Evolutionary conservation across 2,113 vertebrate genomes (phyloP).

Genomic region (Aspiorhynchus laticeps): DNA sequence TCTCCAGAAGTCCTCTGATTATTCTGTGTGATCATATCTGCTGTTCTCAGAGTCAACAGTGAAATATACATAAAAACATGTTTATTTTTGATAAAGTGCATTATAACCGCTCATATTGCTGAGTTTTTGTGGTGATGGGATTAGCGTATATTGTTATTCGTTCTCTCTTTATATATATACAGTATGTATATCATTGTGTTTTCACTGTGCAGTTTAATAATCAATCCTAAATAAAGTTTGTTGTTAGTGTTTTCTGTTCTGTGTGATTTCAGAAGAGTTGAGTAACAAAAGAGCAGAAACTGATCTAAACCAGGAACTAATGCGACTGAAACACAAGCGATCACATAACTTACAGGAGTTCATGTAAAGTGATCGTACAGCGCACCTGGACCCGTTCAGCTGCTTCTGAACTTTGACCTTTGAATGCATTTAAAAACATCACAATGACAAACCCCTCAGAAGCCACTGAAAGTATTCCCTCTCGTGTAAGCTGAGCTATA

Average conservation of each 20-base stretch:
- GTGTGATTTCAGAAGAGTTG: not conserved
- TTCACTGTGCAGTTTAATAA: too few relatives aligned
- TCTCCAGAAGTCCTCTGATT: not conserved
- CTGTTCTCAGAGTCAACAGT: not conserved
- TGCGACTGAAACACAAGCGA: not conserved
- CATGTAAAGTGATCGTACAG: too few relatives aligned
- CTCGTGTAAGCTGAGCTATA: not conserved
- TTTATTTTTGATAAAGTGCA: not conserved
- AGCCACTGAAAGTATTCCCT: too few relatives aligned
- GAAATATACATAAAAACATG: not conserved
- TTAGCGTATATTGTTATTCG: too few relatives aligned
- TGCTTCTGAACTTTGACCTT: not conserved
- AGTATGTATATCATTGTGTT: too few relatives aligned
- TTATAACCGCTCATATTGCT: not conserved
- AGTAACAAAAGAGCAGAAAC: not conserved
- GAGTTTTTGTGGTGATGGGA: not conserved
- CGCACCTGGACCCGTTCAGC: too few relatives aligned
- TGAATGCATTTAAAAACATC: not conserved
- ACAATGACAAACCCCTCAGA: not conserved
- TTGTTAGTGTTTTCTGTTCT: not conserved
- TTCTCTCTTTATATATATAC: too few relatives aligned
- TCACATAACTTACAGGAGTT: not conserved
- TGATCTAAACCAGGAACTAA: not conserved
- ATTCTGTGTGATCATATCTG: too few relatives aligned
- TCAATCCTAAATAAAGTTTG: not conserved